A percentile compares a stretch with the other conserved stretches of the same genome.
phyloP scores from a whole-genome alignment of 2,113 vertebrate species.

The Urocolius indicus region DNA sequence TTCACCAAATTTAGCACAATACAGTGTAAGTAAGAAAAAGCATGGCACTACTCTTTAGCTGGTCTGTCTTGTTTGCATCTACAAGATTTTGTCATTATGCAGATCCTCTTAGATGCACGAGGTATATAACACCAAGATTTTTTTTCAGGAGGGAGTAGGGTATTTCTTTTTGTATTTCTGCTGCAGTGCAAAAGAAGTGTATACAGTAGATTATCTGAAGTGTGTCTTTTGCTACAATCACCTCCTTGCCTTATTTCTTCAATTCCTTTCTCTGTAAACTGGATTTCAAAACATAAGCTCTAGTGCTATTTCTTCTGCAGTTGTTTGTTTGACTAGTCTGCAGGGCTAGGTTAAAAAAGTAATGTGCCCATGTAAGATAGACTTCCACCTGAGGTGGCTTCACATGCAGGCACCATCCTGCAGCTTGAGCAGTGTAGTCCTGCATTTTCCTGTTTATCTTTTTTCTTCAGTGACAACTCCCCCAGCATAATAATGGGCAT shows the following conservation, averaged over 20 bases:
- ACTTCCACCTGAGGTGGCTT: neutral
- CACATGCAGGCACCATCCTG: neutral
- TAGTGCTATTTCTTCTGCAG: neutral
- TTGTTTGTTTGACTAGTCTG: neutral
- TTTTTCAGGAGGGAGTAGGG: neutral
- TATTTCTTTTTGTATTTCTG: neutral
- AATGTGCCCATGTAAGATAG: accelerated
- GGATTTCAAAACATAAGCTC: neutral
- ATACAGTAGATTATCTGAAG: neutral
- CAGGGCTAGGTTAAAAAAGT: neutral
- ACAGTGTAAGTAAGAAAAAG: neutral
- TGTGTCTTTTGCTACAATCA: neutral
- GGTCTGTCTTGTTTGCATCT: neutral
- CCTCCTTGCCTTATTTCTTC: neutral
- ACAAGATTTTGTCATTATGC: neutral
- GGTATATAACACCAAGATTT: neutral
- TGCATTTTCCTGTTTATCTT: neutral
- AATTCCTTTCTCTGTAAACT: neutral
- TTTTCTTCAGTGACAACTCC: neutral
- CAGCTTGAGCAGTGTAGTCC: neutral
- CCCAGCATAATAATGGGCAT: neutral
- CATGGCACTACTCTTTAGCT: neutral
- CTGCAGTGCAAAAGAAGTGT: neutral
- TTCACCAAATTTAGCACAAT: neutral
- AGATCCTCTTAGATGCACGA: neutral